Evolutionary conservation across 2,888 invertebrate species (phyloP).

Genomic region (Pristionchus fissidentatus): DNA sequence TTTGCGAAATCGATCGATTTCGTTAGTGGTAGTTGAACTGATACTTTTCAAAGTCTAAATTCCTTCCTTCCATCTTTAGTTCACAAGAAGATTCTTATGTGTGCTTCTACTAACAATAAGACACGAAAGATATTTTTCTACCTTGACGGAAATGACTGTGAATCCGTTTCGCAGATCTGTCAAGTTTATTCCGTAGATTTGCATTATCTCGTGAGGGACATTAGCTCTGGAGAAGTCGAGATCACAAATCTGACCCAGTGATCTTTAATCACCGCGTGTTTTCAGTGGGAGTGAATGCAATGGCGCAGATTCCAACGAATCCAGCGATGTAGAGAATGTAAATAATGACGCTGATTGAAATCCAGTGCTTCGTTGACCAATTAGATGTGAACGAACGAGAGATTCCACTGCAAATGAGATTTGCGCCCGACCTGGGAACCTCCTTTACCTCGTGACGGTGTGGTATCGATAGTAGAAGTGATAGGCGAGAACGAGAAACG

Average conservation of each 20-base stretch:
- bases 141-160: neutral
- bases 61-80: too few species aligned
- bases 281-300: neutral
- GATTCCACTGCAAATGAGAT: neutral
- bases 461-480: constrained; percentile 3
- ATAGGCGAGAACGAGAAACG: constrained; percentile 33
- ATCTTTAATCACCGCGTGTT: neutral
- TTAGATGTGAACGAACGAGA: neutral
- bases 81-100: too few species aligned
- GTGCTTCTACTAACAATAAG: too few species aligned
- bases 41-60: too few species aligned
- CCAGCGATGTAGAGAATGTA: constrained; percentile 21
- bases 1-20: too few species aligned
- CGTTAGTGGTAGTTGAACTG: too few species aligned
- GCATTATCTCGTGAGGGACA: neutral
- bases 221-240: neutral
- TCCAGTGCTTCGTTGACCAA: neutral
- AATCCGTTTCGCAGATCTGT: neutral
- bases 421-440: neutral
- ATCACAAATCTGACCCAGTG: neutral
- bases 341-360: neutral
- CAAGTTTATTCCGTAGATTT: constrained; percentile 29
- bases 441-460: neutral
- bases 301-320: constrained; percentile 1
- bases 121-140: neutral